Evolutionary conservation across 2,113 vertebrate species (phyloP), one percentile per base, ranked within the genome.

Genomic region (Dicentrarchus labrax): DNA sequence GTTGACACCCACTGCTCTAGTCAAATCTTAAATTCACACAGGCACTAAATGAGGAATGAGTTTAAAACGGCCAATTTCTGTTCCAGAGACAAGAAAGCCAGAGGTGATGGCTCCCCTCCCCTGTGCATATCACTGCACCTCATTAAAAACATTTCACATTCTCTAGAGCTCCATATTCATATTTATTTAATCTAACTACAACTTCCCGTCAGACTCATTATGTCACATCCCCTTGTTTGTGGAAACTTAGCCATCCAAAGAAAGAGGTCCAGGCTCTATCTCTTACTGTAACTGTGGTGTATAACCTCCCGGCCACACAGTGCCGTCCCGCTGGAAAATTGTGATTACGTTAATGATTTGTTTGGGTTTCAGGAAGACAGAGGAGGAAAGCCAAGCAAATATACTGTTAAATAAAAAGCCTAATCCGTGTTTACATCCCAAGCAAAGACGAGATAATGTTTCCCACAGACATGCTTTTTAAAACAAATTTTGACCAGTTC

Each of bases 271-370:
- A 16, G 10, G 64, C 45, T 60, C 10, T 24, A 10, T 79, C 76
- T 79, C 21, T 21, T 68, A 8, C 86, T 57, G 80, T 74, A 62
- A 65, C 66, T 38, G 80, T 8, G 50, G 73, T 38, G 22, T 22
- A 47, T 51, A 61, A 88, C 87, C 88, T 82, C 67, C 7, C 30
- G 78, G 87, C 71, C 76, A 47, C 60, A 38, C 70, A 57, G 67
- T 22, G 36, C 62, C 41, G 3, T 64, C 56, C 88, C 62, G 69
- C 87, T 56, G 64, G 48, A 65, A 54, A 65, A 61, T 64, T 21
- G 51, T n/a, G 72, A 91, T 83, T 89, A 74, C 69, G 19, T 72
- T 93, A 94, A 94, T 91, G 91, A 92, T 92, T 93, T 94, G 93
- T 94, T 94, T 94, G 77, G 78, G 17, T 91, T 90, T 87, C 19